Percentiles rank a stretch among this genome's conserved stretches.
Conservation (phyloP, 2,888 invertebrate genomes). For the Dryocosmus kuriphilus region DNA sequence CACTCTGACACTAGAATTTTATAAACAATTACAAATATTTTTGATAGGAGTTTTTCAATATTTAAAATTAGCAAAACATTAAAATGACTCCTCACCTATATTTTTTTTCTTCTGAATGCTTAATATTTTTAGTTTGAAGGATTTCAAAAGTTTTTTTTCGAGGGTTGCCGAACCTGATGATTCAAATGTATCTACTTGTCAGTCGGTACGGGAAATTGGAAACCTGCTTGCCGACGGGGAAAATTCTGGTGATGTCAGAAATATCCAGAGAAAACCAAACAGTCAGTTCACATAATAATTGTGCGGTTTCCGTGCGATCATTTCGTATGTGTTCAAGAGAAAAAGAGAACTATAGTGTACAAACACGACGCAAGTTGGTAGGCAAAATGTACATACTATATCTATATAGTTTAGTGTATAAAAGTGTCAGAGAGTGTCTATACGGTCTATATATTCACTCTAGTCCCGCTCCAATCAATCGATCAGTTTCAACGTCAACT, state of each 20-base stretch:
- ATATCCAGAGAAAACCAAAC: background rate
- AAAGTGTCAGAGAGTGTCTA: background rate
- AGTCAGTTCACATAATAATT: conserved; percentile 33
- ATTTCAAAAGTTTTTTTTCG: background rate
- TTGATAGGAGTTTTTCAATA: too few species aligned
- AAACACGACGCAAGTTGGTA: conserved; percentile 2
- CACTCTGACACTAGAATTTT: too few species aligned
- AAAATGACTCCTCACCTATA: too few species aligned
- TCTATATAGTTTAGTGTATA: conserved; percentile 13
- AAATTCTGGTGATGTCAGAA: background rate
- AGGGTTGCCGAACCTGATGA: background rate
- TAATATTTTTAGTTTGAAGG: background rate
- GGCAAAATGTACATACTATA: background rate
- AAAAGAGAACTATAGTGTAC: conserved; percentile 1
- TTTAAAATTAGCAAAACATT: too few species aligned
- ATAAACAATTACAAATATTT: too few species aligned
- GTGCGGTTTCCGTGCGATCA: conserved; percentile 16
- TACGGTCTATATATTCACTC: background rate
- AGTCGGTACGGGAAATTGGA: conserved; percentile 1
- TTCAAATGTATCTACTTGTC: background rate
- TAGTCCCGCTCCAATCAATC: background rate
- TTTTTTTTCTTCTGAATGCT: too few species aligned
- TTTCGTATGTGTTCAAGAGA: conserved; percentile 14
- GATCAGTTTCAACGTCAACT: background rate
- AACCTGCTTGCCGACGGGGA: conserved; percentile 8